Base-by-base conservation (phyloP, 2,888 invertebrate genomes). In the Creontiades dilutus region DNA sequence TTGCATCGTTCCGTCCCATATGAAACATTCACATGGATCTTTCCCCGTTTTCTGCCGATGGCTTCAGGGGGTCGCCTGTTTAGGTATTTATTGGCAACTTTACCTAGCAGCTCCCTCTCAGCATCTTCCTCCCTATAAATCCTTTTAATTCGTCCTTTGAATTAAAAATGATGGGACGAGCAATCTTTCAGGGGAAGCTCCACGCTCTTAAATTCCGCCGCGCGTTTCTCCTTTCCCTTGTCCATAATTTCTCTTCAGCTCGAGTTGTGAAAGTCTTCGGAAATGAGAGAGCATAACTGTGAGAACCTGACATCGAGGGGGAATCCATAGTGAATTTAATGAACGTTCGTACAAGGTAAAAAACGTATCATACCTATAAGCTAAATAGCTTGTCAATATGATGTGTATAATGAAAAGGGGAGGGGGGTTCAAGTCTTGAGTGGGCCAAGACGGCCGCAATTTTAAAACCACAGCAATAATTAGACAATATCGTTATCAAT, bases 81-180 rank as follows among this genome's bases (percentile, higher is more conserved):
- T 78, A 88, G 88, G 78, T 78, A 88, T 88, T 88, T 88, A 88
- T 88, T 28, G 88, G 52, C 88, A 88, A 88, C 88, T 88, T 88
- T 88, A 88, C 88, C 88, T 88, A 88, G 76, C 27, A 88, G 80
- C 61, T 37, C 37, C 88, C 61, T 85, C 88, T 88, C 88, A 78
- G 80, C 80, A 78, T 88, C 88, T 48, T 68, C 88, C 52, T 46
- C 76, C 76, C 78, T 78, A 88, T 88, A 88, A 88, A 88, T 88
- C 88, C 88, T 76, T 88, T 88, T 88, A 78, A 88, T 88, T 88
- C 88, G 57, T 55, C 75, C 85, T 27, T 23, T 88, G 88, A 88
- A 88, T 88, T 52, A 88, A 28, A 78, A 37, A 88, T 88, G 88
- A 52, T 27, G 55, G 47, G 87, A 76, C 87, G 76, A 52, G 88